Evolutionary conservation across 2,888 invertebrate genomes (phyloP).

Genomic region (Melinaea menophilus): DNA sequence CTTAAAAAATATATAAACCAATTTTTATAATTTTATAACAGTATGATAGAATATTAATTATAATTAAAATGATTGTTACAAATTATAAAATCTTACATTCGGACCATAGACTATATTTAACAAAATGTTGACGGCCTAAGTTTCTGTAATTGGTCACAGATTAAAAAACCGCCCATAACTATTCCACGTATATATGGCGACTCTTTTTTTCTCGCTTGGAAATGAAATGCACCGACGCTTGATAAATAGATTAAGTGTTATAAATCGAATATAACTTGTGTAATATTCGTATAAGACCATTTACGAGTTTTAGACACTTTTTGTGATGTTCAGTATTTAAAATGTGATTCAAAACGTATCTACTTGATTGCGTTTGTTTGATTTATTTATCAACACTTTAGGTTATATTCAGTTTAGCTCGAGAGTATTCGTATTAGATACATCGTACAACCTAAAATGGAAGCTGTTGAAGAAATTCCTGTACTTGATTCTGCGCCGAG

Average conservation of each 20-base stretch:
- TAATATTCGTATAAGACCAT: constrained; percentile 19
- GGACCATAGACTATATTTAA: background rate
- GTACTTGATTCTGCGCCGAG: constrained; percentile 41
- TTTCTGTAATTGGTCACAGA: background rate
- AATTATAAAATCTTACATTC: no score
- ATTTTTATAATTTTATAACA: no score
- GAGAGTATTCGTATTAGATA: constrained; percentile 18
- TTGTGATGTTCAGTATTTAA: constrained; percentile 18
- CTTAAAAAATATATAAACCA: no score
- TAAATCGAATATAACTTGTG: constrained; percentile 22
- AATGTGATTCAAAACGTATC: constrained; percentile 26
- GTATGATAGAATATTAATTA: no score
- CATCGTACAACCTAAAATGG: constrained; percentile 40
- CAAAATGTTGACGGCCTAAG: background rate
- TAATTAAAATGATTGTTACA: no score
- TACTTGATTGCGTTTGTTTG: constrained; percentile 40
- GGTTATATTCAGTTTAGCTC: constrained; percentile 40
- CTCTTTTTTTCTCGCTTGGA: constrained; percentile 25
- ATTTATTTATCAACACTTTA: constrained; percentile 47
- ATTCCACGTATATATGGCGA: constrained; percentile 29
- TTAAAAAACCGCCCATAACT: constrained; percentile 9
- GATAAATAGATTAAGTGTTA: constrained; percentile 33
- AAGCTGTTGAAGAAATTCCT: constrained; percentile 46
- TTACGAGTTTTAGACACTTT: constrained; percentile 8
- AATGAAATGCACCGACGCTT: constrained; percentile 38